phyloP scores from a whole-genome alignment of 1,140 invertebrate species.

The Aphelenchoides avenae region DNA sequence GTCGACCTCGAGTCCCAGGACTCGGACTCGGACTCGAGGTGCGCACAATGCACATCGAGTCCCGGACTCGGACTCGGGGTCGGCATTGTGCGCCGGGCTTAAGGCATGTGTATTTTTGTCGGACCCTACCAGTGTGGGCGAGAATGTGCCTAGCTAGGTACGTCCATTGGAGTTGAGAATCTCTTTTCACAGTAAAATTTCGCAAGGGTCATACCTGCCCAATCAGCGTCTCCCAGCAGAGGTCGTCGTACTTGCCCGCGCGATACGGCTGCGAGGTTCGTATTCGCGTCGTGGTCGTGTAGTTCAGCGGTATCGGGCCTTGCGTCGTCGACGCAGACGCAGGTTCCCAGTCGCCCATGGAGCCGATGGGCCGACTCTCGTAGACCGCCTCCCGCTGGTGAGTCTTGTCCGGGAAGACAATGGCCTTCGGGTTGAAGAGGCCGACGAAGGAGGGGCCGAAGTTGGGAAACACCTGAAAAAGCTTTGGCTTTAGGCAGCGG shows the following conservation, averaged over 20 bases:
- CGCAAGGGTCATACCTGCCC: slow-evolving; percentile 69
- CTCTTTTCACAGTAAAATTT: no score
- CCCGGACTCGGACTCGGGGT: no score
- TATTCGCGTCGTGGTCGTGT: slow-evolving; percentile 27
- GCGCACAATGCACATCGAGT: no score
- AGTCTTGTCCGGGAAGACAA: slow-evolving; percentile 33
- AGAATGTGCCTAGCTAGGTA: no score
- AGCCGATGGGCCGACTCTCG: slow-evolving; percentile 45
- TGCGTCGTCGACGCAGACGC: slow-evolving; percentile 12
- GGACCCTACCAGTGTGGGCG: no score
- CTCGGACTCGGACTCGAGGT: no score
- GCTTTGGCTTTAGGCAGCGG: no score
- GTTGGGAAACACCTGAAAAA: slow-evolving; percentile 43
- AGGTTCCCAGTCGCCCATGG: slow-evolving; percentile 31
- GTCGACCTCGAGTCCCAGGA: no score
- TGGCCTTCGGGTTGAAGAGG: slow-evolving; percentile 50
- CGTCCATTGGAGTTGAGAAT: no score
- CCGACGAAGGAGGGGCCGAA: slow-evolving; percentile 54
- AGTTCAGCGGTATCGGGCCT: slow-evolving; percentile 27
- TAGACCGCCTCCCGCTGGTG: slow-evolving; percentile 25
- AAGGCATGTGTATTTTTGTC: no score
- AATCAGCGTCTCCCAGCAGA: slow-evolving; percentile 98
- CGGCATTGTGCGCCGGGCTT: no score
- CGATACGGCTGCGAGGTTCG: slow-evolving; percentile 6
- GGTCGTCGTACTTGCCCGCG: slow-evolving; percentile 44